Percentiles rank a stretch among this genome's conserved stretches.
Evolutionary conservation across 1,140 invertebrate genomes (phyloP).

Genomic region (Leptinotarsa lineolata): DNA sequence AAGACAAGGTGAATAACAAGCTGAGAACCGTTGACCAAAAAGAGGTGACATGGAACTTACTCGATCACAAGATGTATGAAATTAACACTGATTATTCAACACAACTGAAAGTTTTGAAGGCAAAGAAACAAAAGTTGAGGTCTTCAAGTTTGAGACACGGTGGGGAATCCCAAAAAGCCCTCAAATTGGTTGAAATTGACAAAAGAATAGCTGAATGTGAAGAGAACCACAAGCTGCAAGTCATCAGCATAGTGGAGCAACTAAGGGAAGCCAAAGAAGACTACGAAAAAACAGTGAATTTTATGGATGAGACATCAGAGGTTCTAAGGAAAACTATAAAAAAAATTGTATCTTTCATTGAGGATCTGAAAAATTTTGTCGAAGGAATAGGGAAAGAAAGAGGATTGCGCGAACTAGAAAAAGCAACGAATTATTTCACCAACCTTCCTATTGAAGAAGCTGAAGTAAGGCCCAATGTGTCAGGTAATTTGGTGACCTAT

Average conservation of each 20-base stretch:
- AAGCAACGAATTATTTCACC: background rate
- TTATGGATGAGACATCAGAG: background rate
- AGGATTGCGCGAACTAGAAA: background rate
- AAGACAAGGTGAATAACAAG: background rate
- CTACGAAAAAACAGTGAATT: background rate
- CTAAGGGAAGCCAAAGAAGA: background rate
- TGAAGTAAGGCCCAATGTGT: too few species aligned
- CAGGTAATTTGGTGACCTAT: too few species aligned
- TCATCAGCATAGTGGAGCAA: background rate
- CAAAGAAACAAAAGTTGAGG: background rate
- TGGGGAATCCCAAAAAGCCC: background rate
- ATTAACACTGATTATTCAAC: background rate
- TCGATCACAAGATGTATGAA: constrained; percentile 2
- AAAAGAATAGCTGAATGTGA: background rate
- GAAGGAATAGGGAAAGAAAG: background rate
- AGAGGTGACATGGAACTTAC: background rate
- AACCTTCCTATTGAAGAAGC: too few species aligned
- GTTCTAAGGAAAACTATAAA: background rate
- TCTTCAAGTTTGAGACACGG: background rate
- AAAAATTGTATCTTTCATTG: background rate
- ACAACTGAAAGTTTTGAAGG: background rate
- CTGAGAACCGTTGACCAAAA: background rate
- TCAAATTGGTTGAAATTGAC: background rate
- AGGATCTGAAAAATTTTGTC: background rate
- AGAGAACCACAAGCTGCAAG: background rate